A percentile compares a stretch with the other conserved stretches of the same genome.
Conservation (phyloP, 2,113 vertebrate genomes). For the Panthera tigris region DNA sequence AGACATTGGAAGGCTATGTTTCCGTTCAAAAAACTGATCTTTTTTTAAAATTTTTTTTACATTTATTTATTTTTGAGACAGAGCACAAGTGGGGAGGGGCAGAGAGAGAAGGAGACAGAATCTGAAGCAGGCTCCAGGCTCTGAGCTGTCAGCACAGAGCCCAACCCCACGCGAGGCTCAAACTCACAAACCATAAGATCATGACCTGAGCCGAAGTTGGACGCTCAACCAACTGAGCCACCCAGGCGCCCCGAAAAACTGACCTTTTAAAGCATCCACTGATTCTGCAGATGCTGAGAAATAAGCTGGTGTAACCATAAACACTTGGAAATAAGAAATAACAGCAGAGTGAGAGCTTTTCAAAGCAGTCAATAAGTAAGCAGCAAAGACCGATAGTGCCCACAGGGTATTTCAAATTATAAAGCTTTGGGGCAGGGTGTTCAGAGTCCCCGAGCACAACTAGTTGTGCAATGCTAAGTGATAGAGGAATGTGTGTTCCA, state of each 20-base stretch:
- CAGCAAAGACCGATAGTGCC: neutral
- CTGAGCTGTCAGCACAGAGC: too few species aligned
- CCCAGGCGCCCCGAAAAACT: neutral
- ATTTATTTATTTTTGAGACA: too few species aligned
- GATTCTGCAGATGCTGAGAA: constrained; percentile 13
- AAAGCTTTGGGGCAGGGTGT: neutral
- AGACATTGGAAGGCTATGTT: neutral
- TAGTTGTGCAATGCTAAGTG: neutral
- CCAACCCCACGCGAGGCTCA: too few species aligned
- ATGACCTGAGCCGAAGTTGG: too few species aligned
- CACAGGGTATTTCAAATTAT: neutral
- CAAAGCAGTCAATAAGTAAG: neutral
- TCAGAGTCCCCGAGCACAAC: neutral
- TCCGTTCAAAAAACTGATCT: neutral
- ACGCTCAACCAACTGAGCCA: too few species aligned
- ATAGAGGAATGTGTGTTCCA: neutral
- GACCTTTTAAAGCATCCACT: neutral
- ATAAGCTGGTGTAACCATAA: neutral
- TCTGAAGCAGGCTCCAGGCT: too few species aligned
- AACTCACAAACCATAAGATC: too few species aligned
- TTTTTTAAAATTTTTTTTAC: neutral
- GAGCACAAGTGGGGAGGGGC: too few species aligned
- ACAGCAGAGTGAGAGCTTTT: neutral
- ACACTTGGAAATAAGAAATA: neutral
- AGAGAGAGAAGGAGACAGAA: too few species aligned